These are phyloP conservation scores for Drymonia ruficornis DNA, from an alignment of 2,888 invertebrate species.

Conservation along the genomic window DNA sequence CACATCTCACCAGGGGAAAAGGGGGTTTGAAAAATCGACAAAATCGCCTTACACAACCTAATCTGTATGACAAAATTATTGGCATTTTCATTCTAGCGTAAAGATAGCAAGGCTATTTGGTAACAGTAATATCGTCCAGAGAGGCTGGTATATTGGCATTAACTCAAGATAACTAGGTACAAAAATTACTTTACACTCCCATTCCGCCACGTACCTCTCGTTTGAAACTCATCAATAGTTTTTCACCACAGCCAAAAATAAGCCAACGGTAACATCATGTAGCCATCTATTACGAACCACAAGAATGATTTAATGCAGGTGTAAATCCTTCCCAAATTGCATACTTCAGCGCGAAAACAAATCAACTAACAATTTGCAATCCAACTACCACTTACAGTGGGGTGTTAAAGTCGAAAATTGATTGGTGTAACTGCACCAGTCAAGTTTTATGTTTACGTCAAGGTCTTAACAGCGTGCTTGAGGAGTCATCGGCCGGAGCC, in stretches of 20 bases:
- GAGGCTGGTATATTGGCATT: too few relatives aligned
- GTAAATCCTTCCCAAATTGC: slow-evolving; percentile 34
- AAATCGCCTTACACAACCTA: too few relatives aligned
- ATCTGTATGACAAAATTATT: too few relatives aligned
- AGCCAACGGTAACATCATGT: not conserved
- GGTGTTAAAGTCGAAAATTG: slow-evolving; percentile 48
- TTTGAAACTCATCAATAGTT: not conserved
- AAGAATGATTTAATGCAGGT: slow-evolving; percentile 20
- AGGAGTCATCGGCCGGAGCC: slow-evolving; percentile 78
- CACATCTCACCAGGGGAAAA: too few relatives aligned
- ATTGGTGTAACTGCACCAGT: slow-evolving; percentile 45
- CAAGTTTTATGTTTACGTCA: slow-evolving; percentile 61
- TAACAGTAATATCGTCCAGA: too few relatives aligned
- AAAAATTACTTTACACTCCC: too few relatives aligned
- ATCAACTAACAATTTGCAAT: slow-evolving; percentile 14
- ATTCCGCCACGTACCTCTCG: not conserved
- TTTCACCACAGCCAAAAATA: not conserved
- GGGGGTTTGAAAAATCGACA: too few relatives aligned
- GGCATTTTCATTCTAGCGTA: too few relatives aligned
- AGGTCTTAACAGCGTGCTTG: slow-evolving; percentile 73
- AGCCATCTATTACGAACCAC: slow-evolving; percentile 1
- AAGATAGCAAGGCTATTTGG: too few relatives aligned
- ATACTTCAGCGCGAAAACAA: slow-evolving; percentile 26
- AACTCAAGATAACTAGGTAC: too few relatives aligned
- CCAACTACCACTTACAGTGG: slow-evolving; percentile 28